These are phyloP conservation scores for Podarcis raffonei DNA, from an alignment of 2,113 vertebrate species.

Conservation along the genomic window DNA sequence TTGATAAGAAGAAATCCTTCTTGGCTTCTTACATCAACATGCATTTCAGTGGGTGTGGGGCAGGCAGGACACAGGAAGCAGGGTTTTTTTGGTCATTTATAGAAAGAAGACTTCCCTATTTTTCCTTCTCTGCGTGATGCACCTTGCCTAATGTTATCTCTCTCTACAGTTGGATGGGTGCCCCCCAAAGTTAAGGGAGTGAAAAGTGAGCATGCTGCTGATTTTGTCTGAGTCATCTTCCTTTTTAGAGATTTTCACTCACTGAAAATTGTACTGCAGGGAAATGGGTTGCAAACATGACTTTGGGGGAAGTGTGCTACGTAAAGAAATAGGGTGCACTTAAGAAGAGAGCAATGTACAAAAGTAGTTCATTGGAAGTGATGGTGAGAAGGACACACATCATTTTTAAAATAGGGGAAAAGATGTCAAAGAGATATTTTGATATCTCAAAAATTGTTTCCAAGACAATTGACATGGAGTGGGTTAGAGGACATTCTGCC, in stretches of 20 bases:
- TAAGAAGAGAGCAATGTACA: not conserved
- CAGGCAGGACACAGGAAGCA: not conserved
- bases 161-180: constrained; percentile 12
- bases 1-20: not conserved
- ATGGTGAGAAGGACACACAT: not conserved
- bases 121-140: not conserved
- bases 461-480: not conserved
- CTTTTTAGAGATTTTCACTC: constrained; percentile 19
- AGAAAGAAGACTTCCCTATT: constrained; percentile 54
- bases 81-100: constrained; percentile 40
- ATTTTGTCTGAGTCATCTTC: constrained; percentile 55
- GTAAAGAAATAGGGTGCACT: not conserved
- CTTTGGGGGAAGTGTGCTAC: too few species aligned
- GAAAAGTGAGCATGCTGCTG: constrained; percentile 44
- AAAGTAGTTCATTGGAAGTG: not conserved
- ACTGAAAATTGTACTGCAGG: constrained; percentile 11
- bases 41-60: not conserved
- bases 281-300: not conserved
- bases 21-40: not conserved
- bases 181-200: constrained; percentile 48
- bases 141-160: constrained; percentile 53
- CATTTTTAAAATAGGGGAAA: not conserved
- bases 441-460: not conserved
- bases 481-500: not conserved
- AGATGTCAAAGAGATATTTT: not conserved